Percentiles rank a stretch among this genome's conserved stretches.
Conservation (phyloP, 2,113 vertebrate genomes). For the Aix galericulata region DNA sequence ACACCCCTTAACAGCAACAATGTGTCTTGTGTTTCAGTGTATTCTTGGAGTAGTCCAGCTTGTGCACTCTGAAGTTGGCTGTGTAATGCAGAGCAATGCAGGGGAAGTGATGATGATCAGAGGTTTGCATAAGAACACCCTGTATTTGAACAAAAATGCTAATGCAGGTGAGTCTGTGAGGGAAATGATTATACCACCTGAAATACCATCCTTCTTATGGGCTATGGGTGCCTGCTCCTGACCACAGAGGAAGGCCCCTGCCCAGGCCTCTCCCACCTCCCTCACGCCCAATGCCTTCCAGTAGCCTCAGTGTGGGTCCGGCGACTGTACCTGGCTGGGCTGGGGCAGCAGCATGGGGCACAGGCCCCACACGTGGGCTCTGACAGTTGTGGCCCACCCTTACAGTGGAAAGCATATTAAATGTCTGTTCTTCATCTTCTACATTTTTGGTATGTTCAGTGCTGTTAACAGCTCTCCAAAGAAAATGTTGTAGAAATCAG, state of each 20-base stretch:
- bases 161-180: neutral
- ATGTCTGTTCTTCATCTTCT: neutral
- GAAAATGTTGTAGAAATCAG: neutral
- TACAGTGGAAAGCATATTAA: neutral
- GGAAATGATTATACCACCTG: neutral
- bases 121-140: neutral
- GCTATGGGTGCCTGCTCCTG: neutral
- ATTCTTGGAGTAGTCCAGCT: neutral
- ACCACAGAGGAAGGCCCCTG: neutral
- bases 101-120: neutral
- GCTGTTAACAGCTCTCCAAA: neutral
- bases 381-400: neutral
- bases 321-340: neutral
- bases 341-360: neutral
- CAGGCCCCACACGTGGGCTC: neutral
- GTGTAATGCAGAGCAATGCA: neutral
- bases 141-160: neutral
- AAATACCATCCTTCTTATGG: neutral
- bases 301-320: neutral
- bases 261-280: neutral
- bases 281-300: neutral
- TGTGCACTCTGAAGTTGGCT: neutral
- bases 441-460: neutral
- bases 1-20: neutral
- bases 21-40: neutral